Base-by-base conservation (phyloP, 2,113 vertebrate genomes). In the Siniperca chuatsi region DNA sequence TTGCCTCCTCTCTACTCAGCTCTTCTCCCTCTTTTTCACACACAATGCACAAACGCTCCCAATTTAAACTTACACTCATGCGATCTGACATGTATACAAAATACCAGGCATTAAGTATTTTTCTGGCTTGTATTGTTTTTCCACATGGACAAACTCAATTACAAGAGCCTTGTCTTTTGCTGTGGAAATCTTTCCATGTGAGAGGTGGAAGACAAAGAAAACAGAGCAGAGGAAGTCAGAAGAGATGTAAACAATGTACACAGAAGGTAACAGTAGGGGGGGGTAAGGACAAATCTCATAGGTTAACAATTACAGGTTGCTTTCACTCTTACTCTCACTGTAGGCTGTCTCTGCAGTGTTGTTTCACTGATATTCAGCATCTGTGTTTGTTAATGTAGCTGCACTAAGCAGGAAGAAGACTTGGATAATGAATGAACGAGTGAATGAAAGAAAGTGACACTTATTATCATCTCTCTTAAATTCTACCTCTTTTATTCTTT, bases 51-150 rank as follows among this genome's bases (percentile, higher is more conserved):
- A 92, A 94, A 94, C 82, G 83, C 77, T 82, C 91, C 93, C 93
- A 94, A 94, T 94, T 95, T 94, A 93, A 90, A 90, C 84, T 90
- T 90, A 95, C 92, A 90, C 87, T 95, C 90, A 95, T 95, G 76
- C 78, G 88, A 94, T 91, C 87, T 95, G 95, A 95, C 94, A 93
- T 95, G 91, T 95, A 93, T 94, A 95, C 94, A 95, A 95, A 95
- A 95, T 92, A 95, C 83, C 89, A 87, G 88, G 83, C 93, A 92
- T 92, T 92, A 91, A 84, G 84, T 87, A 86, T 94, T 95, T 93
- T 91, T 91, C 85, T 87, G 90, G 75, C 93, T 91, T 90, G 90
- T 93, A 86, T 94, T 94, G 93, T 91, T 94, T 95, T 95, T 95
- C 94, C 94, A 95, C 94, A 93, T 94, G 94, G 94, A 93, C 91